A percentile compares a stretch with the other conserved stretches of the same genome.
These are phyloP conservation scores for Myodes glareolus DNA, from an alignment of 2,113 vertebrate species.

Conservation along the genomic window DNA sequence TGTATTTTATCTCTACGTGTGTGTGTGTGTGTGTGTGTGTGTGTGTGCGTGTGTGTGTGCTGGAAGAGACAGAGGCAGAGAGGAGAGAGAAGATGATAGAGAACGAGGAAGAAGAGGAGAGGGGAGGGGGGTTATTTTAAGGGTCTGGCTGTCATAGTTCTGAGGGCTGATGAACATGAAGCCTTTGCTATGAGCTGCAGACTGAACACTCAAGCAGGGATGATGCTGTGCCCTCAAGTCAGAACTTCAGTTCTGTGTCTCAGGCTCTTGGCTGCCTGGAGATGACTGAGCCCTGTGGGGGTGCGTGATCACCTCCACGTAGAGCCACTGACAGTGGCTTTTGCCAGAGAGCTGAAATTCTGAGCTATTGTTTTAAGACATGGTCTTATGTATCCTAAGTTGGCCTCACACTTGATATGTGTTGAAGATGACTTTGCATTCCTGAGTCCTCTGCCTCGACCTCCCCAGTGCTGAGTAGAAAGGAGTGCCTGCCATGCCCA, in stretches of 20 bases:
- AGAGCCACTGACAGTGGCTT: too few relatives aligned
- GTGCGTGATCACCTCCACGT: too few relatives aligned
- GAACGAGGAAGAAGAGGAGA: neutral
- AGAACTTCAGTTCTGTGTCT: neutral
- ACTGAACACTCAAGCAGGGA: neutral
- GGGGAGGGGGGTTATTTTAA: neutral
- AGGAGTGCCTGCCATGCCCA: too few relatives aligned
- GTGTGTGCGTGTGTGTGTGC: neutral
- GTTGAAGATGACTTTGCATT: too few relatives aligned
- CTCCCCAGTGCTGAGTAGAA: neutral
- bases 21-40: neutral
- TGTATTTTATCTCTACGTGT: neutral
- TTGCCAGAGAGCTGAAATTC: neutral
- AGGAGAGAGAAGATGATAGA: neutral
- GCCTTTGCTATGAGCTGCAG: neutral
- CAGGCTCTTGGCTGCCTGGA: neutral
- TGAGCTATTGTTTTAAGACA: neutral
- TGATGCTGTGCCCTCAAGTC: neutral
- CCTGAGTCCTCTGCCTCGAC: neutral
- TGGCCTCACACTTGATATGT: neutral
- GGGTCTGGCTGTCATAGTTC: accelerated
- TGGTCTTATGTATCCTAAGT: neutral
- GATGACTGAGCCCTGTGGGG: neutral
- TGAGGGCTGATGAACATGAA: accelerated
- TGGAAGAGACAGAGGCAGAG: neutral